Percentiles rank a stretch among this genome's conserved stretches.
phyloP scores from a whole-genome alignment of 2,888 invertebrate species.

The Orchesella flavescens region DNA sequence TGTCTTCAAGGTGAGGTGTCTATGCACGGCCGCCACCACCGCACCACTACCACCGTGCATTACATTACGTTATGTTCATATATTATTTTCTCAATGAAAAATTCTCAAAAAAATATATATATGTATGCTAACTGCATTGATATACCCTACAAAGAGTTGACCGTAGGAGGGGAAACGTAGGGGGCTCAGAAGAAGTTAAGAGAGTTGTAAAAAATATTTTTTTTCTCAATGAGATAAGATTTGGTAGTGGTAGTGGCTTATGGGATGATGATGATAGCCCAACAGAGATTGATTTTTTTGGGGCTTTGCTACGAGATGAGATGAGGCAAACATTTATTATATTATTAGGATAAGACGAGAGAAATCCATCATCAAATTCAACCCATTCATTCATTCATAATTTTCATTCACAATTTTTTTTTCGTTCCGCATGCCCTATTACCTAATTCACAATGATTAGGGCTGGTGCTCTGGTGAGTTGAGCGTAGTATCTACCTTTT shows the following conservation, averaged over 20 bases:
- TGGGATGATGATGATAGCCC: constrained; percentile 43
- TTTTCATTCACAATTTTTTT: constrained; percentile 32
- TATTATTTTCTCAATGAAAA: constrained; percentile 63
- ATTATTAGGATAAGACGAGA: constrained; percentile 43
- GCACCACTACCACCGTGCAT: not conserved
- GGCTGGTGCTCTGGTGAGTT: too few relatives aligned
- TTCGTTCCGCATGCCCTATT: not conserved
- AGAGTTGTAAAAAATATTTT: not conserved
- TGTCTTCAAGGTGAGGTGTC: constrained; percentile 54
- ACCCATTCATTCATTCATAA: constrained; percentile 51
- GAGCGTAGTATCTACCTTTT: too few relatives aligned
- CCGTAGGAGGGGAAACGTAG: constrained; percentile 29
- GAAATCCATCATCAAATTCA: constrained; percentile 19
- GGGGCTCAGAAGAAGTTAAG: not conserved
- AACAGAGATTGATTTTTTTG: constrained; percentile 38
- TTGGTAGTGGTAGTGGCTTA: constrained; percentile 34
- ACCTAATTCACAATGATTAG: not conserved
- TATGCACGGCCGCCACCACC: not conserved
- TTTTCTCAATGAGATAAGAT: not conserved
- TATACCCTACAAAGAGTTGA: not conserved
- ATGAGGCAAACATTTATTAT: constrained; percentile 28
- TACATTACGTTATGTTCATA: constrained; percentile 54
- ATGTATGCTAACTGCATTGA: not conserved
- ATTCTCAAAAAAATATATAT: not conserved
- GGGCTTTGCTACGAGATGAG: too few relatives aligned